Percentiles rank a stretch among this genome's conserved stretches.
phyloP scores from a whole-genome alignment of 2,797 vertebrate genomes.

The Thunnus albacares region DNA sequence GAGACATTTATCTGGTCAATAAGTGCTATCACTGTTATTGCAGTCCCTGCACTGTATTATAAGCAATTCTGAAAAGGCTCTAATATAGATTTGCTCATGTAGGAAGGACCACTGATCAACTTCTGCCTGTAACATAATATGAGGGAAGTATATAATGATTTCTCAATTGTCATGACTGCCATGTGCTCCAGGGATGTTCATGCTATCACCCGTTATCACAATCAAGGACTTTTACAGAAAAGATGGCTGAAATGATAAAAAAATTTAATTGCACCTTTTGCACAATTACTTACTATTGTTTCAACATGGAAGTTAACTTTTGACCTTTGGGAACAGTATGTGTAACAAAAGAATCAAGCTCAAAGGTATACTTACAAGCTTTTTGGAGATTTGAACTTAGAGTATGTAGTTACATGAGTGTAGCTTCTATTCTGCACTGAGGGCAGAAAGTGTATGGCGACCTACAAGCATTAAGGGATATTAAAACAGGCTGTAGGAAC shows the following conservation, averaged over 20 bases:
- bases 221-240: not conserved
- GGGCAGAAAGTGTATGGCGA: not conserved
- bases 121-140: constrained; percentile 33
- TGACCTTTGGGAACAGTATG: not conserved
- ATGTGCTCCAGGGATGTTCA: constrained; percentile 1
- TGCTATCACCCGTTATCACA: not conserved
- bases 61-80: constrained; percentile 57
- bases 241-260: not conserved
- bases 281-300: not conserved
- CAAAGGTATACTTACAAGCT: not conserved
- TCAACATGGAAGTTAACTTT: not conserved
- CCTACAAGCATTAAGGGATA: constrained; percentile 8
- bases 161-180: constrained; percentile 3
- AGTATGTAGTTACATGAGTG: not conserved
- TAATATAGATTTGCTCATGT: constrained; percentile 59
- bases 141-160: constrained; percentile 15
- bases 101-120: constrained; percentile 45
- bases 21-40: constrained; percentile 67
- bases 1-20: constrained; percentile 82
- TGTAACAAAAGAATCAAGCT: not conserved
- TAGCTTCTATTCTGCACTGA: constrained; percentile 5
- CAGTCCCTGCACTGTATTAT: constrained; percentile 51
- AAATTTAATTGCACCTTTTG: not conserved
- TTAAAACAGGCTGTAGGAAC: not conserved
- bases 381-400: not conserved